Evolutionary conservation across 1,140 invertebrate species (phyloP).

Genomic region (Planococcus citri): DNA sequence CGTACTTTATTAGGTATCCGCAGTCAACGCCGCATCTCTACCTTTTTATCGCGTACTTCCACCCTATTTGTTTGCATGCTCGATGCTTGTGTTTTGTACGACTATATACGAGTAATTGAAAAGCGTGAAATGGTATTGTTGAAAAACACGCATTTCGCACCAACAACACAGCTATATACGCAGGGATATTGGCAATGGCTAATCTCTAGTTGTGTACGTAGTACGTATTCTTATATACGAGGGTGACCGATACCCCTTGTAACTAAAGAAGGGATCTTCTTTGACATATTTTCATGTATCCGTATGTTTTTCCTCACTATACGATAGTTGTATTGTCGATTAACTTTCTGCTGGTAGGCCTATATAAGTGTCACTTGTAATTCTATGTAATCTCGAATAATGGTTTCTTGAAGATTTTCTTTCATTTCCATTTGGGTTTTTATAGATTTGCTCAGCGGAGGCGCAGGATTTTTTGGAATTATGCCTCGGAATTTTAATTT

Average conservation of each 20-base stretch:
- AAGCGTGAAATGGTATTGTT: constrained; percentile 6
- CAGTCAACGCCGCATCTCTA: not conserved
- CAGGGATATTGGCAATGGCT: not conserved
- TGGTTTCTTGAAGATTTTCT: too few species aligned
- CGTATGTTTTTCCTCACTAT: not conserved
- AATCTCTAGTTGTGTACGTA: not conserved
- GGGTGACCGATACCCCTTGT: not conserved
- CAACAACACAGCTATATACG: too few species aligned
- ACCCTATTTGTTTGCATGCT: not conserved
- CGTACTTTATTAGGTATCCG: not conserved
- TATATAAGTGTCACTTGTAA: too few species aligned
- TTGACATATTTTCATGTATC: not conserved
- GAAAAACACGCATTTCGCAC: not conserved
- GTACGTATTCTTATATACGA: not conserved
- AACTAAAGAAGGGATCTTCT: not conserved
- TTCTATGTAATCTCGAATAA: too few species aligned
- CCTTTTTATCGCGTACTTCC: not conserved
- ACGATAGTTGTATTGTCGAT: too few species aligned
- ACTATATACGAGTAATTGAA: not conserved
- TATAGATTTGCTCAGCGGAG: too few species aligned
- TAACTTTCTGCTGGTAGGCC: too few species aligned
- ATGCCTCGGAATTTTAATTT: too few species aligned
- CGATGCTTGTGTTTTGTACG: not conserved
- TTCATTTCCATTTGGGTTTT: too few species aligned
- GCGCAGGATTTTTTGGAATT: too few species aligned